These are phyloP conservation scores for Onychostoma macrolepis DNA, from an alignment of 2,113 vertebrate species.

Conservation along the genomic window DNA sequence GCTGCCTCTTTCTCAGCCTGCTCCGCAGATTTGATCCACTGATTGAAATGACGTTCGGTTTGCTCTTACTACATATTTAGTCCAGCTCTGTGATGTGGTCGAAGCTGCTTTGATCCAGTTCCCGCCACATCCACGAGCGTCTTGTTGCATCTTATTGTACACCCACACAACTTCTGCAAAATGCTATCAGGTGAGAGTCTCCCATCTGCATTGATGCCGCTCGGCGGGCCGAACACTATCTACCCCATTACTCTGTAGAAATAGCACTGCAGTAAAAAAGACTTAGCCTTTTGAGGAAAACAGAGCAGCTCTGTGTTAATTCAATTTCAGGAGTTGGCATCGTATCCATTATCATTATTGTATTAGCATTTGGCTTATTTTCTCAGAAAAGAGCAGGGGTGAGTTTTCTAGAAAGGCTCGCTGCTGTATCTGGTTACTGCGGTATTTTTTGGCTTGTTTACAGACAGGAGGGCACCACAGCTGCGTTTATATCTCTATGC, in stretches of 20 bases:
- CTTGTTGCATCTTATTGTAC: not conserved
- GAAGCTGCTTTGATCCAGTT: conserved; percentile 6
- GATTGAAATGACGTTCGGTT: not conserved
- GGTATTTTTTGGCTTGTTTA: conserved; percentile 26
- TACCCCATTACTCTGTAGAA: not conserved
- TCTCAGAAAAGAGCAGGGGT: conserved; percentile 30
- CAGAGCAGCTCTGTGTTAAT: not conserved
- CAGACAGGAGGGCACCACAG: conserved; percentile 12
- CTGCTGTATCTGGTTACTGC: conserved; percentile 30
- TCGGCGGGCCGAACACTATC: not conserved
- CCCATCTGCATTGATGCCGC: not conserved
- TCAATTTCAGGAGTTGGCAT: conserved; percentile 12
- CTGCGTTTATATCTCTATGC: not conserved
- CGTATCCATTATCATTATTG: conserved; percentile 27
- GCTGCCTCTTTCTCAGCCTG: conserved; percentile 20
- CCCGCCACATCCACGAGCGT: not conserved
- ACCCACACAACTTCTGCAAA: conserved; percentile 13
- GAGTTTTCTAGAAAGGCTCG: conserved; percentile 12
- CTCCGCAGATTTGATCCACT: conserved; percentile 22
- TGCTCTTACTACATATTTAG: not conserved
- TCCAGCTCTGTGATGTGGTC: not conserved
- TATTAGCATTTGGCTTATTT: conserved; percentile 15
- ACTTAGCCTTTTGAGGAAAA: not conserved
- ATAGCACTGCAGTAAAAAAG: not conserved
- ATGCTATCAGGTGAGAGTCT: conserved; percentile 1